These are phyloP conservation scores for Piprites chloris DNA, from an alignment of 2,113 vertebrate species.

Conservation along the genomic window DNA sequence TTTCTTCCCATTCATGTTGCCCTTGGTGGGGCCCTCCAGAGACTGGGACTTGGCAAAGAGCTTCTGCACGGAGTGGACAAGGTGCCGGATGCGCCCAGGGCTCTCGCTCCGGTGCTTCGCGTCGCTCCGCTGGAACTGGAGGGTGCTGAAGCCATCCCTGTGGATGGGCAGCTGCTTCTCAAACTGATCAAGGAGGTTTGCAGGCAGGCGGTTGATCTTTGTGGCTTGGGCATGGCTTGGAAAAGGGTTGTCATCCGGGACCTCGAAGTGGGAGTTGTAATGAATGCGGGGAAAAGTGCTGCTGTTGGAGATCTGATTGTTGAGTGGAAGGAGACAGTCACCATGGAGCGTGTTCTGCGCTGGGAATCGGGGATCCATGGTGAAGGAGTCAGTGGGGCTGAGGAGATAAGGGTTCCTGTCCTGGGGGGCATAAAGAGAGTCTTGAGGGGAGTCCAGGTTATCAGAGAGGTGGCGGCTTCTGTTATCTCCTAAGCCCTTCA, in stretches of 20 bases:
- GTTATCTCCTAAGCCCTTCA: slow-evolving; percentile 96
- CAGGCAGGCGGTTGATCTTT: slow-evolving; percentile 88
- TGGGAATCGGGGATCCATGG: slow-evolving; percentile 83
- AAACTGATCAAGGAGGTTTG: slow-evolving; percentile 94
- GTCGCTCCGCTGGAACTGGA: slow-evolving; percentile 90
- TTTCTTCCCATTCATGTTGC: slow-evolving; percentile 86
- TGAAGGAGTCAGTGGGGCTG: slow-evolving; percentile 89
- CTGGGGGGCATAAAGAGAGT: slow-evolving; percentile 83
- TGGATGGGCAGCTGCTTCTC: slow-evolving; percentile 94
- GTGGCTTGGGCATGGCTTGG: slow-evolving; percentile 85
- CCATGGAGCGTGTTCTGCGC: slow-evolving; percentile 79
- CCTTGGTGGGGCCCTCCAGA: slow-evolving; percentile 85
- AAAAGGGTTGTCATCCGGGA: slow-evolving; percentile 89
- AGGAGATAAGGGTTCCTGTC: slow-evolving; percentile 91
- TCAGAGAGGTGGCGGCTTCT: slow-evolving; percentile 91
- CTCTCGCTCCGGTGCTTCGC: slow-evolving; percentile 94
- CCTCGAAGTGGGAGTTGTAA: slow-evolving; percentile 96
- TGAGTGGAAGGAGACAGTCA: slow-evolving; percentile 90
- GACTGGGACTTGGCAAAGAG: slow-evolving; percentile 91
- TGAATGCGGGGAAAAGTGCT: slow-evolving; percentile 97
- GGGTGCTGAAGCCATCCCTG: slow-evolving; percentile 93
- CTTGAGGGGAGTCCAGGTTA: slow-evolving; percentile 86
- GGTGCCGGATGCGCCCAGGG: slow-evolving; percentile 93
- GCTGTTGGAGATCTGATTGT: slow-evolving; percentile 94
- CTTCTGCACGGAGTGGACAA: slow-evolving; percentile 95